These are phyloP conservation scores for Pipra filicauda DNA, from an alignment of 2,113 vertebrate genomes.

Conservation along the genomic window DNA sequence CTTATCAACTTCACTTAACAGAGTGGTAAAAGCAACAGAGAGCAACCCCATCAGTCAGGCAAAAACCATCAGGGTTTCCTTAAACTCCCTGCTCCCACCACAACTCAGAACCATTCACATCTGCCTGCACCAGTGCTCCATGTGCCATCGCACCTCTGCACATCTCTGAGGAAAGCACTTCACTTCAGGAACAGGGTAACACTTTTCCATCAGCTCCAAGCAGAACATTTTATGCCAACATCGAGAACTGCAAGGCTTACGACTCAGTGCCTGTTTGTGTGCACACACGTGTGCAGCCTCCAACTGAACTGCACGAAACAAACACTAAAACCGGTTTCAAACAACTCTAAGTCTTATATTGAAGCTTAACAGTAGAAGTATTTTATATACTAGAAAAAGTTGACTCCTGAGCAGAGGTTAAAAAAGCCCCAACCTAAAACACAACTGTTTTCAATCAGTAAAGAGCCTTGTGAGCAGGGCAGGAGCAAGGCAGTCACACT, in stretches of 20 bases:
- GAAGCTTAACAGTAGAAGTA: neutral
- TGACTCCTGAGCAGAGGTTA: neutral
- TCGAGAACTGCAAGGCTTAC: rapidly evolving
- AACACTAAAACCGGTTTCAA: neutral
- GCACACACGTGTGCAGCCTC: rapidly evolving
- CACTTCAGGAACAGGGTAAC: neutral
- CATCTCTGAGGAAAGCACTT: neutral
- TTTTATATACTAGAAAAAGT: neutral
- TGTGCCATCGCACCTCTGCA: rapidly evolving
- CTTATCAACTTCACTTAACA: neutral
- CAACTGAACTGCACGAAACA: rapidly evolving
- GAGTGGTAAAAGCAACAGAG: neutral
- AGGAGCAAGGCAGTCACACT: neutral
- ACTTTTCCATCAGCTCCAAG: neutral
- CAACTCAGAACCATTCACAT: neutral
- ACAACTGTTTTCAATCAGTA: neutral
- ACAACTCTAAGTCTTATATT: neutral
- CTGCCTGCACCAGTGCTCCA: rapidly evolving
- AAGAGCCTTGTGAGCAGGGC: neutral
- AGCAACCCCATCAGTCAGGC: neutral
- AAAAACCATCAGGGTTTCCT: neutral
- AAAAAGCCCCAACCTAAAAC: neutral
- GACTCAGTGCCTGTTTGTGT: rapidly evolving
- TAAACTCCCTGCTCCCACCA: neutral
- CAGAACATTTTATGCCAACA: neutral